phyloP scores from a whole-genome alignment of 2,113 vertebrate species.

The Phycodurus eques region DNA sequence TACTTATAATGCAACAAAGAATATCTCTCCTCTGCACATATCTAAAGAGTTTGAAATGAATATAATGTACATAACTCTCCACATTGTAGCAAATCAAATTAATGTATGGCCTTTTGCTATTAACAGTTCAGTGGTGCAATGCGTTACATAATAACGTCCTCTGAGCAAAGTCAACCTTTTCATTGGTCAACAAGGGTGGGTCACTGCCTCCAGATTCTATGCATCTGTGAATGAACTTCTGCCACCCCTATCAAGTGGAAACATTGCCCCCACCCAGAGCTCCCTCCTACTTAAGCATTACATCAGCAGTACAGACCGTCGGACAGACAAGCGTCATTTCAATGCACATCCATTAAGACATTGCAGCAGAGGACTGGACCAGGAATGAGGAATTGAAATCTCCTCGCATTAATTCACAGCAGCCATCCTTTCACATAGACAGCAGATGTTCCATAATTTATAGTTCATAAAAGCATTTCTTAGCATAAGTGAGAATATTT shows the following conservation, averaged over 20 bases:
- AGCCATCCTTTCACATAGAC: slow-evolving; percentile 19
- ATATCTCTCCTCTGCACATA: background rate
- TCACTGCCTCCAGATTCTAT: slow-evolving; percentile 29
- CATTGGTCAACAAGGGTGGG: slow-evolving; percentile 11
- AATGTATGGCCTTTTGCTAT: slow-evolving; percentile 7
- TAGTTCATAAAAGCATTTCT: slow-evolving; percentile 48
- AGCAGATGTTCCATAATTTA: slow-evolving; percentile 57
- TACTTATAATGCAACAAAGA: background rate
- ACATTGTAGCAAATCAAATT: slow-evolving; percentile 1
- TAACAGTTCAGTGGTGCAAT: slow-evolving; percentile 20
- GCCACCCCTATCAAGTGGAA: slow-evolving; percentile 34
- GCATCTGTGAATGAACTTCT: slow-evolving; percentile 7
- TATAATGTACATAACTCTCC: background rate
- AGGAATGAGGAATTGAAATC: slow-evolving; percentile 41
- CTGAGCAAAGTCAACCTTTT: slow-evolving; percentile 27
- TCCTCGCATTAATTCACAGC: slow-evolving; percentile 52
- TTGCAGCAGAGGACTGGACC: slow-evolving; percentile 19
- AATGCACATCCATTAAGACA: slow-evolving; percentile 59
- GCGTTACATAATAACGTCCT: slow-evolving; percentile 57
- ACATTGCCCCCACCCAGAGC: slow-evolving; percentile 1
- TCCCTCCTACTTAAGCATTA: slow-evolving; percentile 55
- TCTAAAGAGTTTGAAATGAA: background rate
- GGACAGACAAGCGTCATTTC: slow-evolving; percentile 37
- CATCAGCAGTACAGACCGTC: slow-evolving; percentile 55
- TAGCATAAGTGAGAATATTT: slow-evolving; percentile 35